phyloP scores from a whole-genome alignment of 2,888 invertebrate genomes.

The Macroteleia sp. region DNA sequence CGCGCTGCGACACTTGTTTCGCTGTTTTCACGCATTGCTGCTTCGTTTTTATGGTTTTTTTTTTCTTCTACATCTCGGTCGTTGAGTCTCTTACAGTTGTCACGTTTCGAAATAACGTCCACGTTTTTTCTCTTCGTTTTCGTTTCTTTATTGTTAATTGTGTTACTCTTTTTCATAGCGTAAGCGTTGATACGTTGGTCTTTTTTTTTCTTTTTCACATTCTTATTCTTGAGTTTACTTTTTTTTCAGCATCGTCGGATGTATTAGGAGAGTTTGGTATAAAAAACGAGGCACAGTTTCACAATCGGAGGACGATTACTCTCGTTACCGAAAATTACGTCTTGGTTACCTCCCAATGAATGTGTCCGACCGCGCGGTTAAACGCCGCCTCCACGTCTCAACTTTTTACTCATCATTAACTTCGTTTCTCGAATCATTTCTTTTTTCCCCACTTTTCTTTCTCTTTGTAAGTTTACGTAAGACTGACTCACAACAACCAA shows the following conservation, averaged over 20 bases:
- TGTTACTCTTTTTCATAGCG: neutral
- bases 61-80: constrained; percentile 7
- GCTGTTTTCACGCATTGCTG: constrained; percentile 63
- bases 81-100: constrained; percentile 23
- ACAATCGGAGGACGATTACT: constrained; percentile 77
- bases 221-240: constrained; percentile 31
- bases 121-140: constrained; percentile 10
- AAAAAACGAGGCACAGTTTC: constrained; percentile 83
- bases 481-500: too few relatives aligned
- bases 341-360: constrained; percentile 81
- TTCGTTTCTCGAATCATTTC: too few relatives aligned
- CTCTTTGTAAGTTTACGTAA: too few relatives aligned
- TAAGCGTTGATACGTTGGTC: constrained; percentile 19
- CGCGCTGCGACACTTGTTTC: constrained; percentile 68
- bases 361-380: constrained; percentile 79
- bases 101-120: constrained; percentile 40
- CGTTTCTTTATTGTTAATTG: too few relatives aligned
- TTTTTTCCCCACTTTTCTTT: too few relatives aligned
- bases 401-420: constrained; percentile 36
- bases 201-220: neutral
- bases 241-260: constrained; percentile 70
- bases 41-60: constrained; percentile 43
- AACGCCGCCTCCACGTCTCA: constrained; percentile 36
- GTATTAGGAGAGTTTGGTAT: constrained; percentile 77
- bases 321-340: constrained; percentile 75